Base-by-base conservation (phyloP, 1,140 invertebrate genomes). In the Diprion similis region DNA sequence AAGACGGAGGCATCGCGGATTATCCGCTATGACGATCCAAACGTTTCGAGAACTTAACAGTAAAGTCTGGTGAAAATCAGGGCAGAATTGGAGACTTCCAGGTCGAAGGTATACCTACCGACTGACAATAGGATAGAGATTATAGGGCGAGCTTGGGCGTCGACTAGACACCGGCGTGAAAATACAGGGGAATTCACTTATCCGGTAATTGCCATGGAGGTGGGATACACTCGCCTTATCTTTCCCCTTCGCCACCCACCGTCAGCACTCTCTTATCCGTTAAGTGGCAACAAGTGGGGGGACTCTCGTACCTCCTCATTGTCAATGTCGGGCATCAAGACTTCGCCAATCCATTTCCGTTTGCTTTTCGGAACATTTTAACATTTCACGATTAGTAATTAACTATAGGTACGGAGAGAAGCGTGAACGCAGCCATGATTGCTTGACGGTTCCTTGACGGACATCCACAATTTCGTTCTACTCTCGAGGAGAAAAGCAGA, bases 161-260 rank as follows among this genome's bases (percentile, higher is more conserved):
- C 71, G 66, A 71, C 19, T 66, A 73, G 69, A 75, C 71, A 70
- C 46, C 70, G 37, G 47, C 18, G 71, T 73, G 51, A 59, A 59
- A 79, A 75, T 80, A 76, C 75, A 74, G 70, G 70, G 59, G 47
- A 77, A 77, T 48, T 72, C 73, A 76, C 78, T 77, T 75, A 73
- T 71, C 66, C 66, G 18, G 37, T 68, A 68, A 18, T 18, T 68
- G 66, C 37, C 11, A 59, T 8, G 51, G 11, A 17, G 51, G 51
- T 59, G n/a, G 51, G 51, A 59, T 59, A 59, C 51, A 17, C 51
- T 18, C 18, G 66, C 37, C 66, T 68, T 68, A 68, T 68, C 66
- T 68, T 15, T 68, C 37, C 18, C 17, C 15, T 68, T 19, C 11
- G 11, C 37, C 18, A 68, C 66, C 66, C 66, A 68, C 17, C 66